Evolutionary conservation across 2,888 invertebrate species (phyloP), one percentile per base, ranked within the genome.

Genomic region (Scotopteryx bipunctaria): DNA sequence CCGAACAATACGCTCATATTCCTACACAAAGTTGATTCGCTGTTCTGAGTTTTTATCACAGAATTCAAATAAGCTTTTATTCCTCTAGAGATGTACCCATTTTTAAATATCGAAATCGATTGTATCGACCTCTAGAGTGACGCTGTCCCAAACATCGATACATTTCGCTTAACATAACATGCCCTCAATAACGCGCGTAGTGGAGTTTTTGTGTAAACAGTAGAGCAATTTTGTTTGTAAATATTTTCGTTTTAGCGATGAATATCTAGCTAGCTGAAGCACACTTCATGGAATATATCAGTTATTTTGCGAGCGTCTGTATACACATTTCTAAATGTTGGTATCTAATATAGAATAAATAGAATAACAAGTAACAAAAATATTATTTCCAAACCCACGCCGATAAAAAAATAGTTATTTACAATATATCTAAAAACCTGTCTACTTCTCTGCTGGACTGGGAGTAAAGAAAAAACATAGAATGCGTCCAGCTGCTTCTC

Each of bases 41-140:
- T n/a, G n/a, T n/a, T n/a, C n/a, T n/a, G n/a, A n/a, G n/a, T n/a
- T n/a, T n/a, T n/a, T n/a, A n/a, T 38, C 49, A 5, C 9, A 33
- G 29, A 43, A 35, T 51, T 27, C 46, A 55, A 55, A 46, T 51
- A 51, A 50, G 50, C 46, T 44, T 43, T 46, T 41, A 49, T n/a
- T n/a, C n/a, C 46, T 40, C 41, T 35, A 35, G 38, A 27, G 15
- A 16, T 14, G 37, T 16, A n/a, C 40, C 21, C 11, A n/a, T 5
- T 41, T 17, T 17, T 41, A 25, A 44, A 31, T 21, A 41, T 21
- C 25, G 16, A 25, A 9, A 44, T 46, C 27, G 33, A 40, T n/a
- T n/a, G n/a, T n/a, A n/a, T n/a, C n/a, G n/a, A n/a, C 25, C 48
- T 52, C 47, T 53, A 53, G 55, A 33, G 47, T 19, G 14, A 25